A percentile compares a stretch with the other conserved stretches of the same genome.
phyloP scores from a whole-genome alignment of 2,797 vertebrate species.

The Channa striata region DNA sequence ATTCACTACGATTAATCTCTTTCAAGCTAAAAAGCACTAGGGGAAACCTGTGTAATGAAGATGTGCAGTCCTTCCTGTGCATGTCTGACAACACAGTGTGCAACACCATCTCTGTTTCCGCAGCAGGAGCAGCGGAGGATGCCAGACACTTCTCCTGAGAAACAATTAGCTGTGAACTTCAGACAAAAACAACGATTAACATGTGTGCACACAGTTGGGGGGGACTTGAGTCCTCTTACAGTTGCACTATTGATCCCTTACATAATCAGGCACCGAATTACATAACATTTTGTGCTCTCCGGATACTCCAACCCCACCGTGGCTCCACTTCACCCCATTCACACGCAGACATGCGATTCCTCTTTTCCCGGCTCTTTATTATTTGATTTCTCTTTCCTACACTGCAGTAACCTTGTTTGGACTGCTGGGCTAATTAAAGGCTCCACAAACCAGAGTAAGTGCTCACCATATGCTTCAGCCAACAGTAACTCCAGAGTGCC shows the following conservation, averaged over 20 bases:
- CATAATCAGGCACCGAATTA: conserved; percentile 61
- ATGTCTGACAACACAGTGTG: conserved; percentile 62
- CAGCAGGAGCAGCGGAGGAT: conserved; percentile 61
- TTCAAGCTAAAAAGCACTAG: conserved; percentile 34
- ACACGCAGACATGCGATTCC: conserved; percentile 1
- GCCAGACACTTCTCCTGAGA: conserved; percentile 70
- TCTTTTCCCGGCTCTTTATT: conserved; percentile 22
- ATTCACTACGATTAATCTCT: conserved; percentile 11
- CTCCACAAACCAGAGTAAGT: conserved; percentile 61
- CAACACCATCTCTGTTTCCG: conserved; percentile 52
- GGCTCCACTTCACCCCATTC: conserved; percentile 25
- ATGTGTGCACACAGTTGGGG: conserved; percentile 33
- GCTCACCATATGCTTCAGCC: conserved; percentile 66
- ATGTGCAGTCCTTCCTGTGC: conserved; percentile 21
- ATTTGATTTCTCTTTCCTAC: conserved; percentile 42
- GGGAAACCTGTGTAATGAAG: conserved; percentile 36
- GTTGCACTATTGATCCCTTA: conserved; percentile 71
- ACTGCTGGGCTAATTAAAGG: conserved; percentile 73
- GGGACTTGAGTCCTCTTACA: conserved; percentile 19
- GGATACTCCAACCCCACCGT: conserved; percentile 22
- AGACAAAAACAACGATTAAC: conserved; percentile 70
- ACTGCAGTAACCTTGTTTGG: conserved; percentile 74
- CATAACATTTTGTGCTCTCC: conserved; percentile 56
- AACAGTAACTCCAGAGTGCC: conserved; percentile 59
- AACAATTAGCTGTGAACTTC: conserved; percentile 76